Percentiles rank a stretch among this genome's conserved stretches.
Evolutionary conservation across 2,888 invertebrate genomes (phyloP).

Genomic region (Eristalinus sepulchralis): DNA sequence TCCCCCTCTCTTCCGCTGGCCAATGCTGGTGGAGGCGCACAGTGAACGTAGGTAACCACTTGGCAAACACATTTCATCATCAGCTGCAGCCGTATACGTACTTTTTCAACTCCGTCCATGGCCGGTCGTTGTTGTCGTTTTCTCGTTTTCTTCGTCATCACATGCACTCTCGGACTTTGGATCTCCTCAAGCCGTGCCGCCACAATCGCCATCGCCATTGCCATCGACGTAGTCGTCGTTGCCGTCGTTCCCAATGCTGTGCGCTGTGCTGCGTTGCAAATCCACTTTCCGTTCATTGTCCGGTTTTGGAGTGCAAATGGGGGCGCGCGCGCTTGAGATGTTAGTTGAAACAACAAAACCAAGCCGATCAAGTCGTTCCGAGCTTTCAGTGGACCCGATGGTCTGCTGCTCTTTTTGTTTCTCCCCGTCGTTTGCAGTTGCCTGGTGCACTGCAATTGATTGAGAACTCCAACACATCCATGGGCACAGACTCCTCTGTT

Average conservation of each 20-base stretch:
- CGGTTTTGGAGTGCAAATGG: conserved; percentile 57
- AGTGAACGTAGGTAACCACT: conserved; percentile 56
- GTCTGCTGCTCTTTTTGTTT: conserved; percentile 35
- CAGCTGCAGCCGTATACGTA: conserved; percentile 45
- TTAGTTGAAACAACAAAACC: conserved; percentile 21
- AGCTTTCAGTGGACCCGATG: conserved; percentile 36
- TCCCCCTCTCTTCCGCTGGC: conserved; percentile 43
- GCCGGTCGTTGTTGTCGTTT: conserved; percentile 1
- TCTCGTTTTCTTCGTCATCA: conserved; percentile 53
- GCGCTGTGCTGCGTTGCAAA: conserved; percentile 40
- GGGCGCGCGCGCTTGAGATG: conserved; percentile 56
- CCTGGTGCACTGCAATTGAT: not conserved
- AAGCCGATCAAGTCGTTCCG: conserved; percentile 54
- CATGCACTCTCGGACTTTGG: conserved; percentile 61
- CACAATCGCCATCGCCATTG: conserved; percentile 7
- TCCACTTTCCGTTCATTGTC: conserved; percentile 67
- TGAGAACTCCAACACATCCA: not conserved
- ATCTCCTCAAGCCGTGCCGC: conserved; percentile 32
- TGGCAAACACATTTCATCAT: conserved; percentile 65
- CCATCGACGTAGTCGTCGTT: not conserved
- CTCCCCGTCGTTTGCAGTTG: not conserved
- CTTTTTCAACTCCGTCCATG: conserved; percentile 34
- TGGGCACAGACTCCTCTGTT: not conserved
- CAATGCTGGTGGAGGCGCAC: not conserved
- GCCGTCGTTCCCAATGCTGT: not conserved